Base-by-base conservation (phyloP, 2,797 vertebrate genomes). In the Anas capensis region DNA sequence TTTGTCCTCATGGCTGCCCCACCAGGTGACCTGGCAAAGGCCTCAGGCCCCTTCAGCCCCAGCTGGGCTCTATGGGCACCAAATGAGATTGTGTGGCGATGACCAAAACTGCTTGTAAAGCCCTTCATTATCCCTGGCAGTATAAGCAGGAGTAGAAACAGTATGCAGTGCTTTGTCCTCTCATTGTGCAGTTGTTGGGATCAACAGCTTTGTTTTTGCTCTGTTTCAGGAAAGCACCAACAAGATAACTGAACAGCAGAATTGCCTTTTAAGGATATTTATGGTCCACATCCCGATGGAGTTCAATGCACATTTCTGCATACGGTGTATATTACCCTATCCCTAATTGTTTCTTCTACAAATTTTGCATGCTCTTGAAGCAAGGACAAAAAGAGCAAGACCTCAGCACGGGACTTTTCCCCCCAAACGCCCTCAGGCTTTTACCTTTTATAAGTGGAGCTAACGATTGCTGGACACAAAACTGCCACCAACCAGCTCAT, bases 1-100 rank as follows among this genome's bases (percentile, higher is more conserved):
- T 82, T 15, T 5, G 23, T 75, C 36, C 46, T 92, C 7, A 1
- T 15, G 66, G 65, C 48, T n/a, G 33, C 26, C 51, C 16, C 16
- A 31, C 14, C 40, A 44, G 51, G 16, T 14, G 10, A 46, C 15
- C 40, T 77, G 27, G 3, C 11, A 12, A 66, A 61, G 29, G 40
- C 42, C 6, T 42, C 24, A 26, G 1, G 19, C 19, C 16, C 11
- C 16, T 19, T 27, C 0, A 44, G 42, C 33, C 26, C 7, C 42
- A 61, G 2, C 17, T 76, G 49, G 27, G 33, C 65, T 66, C 8
- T 0, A 0, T 3, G 18, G 66, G 17, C 72, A 71, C 48, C 36
- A 60, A 48, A 26, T 49, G 56, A 62, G 42, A 44, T 73, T 42
- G 19, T 42, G 27, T 12, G 33, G 14, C 8, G 77, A 10, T 57